Evolutionary conservation across 2,888 invertebrate species (phyloP), one percentile per base, ranked within the genome.

Genomic region (Watsonalla cultraria): DNA sequence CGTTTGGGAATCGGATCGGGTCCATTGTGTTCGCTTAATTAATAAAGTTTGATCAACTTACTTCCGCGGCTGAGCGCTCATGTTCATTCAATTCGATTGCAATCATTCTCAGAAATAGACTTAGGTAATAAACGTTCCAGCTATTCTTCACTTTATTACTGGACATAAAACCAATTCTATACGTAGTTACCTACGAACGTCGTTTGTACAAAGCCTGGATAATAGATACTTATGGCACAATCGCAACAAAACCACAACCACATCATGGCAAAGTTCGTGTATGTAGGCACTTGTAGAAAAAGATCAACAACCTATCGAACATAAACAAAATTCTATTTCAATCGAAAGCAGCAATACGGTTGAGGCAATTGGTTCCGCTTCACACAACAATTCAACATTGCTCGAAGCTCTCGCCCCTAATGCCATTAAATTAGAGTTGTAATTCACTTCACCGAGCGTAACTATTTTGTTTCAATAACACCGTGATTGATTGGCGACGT

Each of bases 401-500:
- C 51, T 55, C 52, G 54, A 56, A 59, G 60, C 60, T 66, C 61
- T 64, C 58, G 58, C 59, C 59, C 65, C 54, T 70, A 71, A 61
- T 68, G 65, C 73, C 62, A 71, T 68, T 68, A 70, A 70, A 76
- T 75, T 77, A 78, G 67, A 74, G 67, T 64, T 66, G 71, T 70
- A 72, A 71, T 74, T 78, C 70, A 70, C 59, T 68, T 66, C 51
- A 42, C 49, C 57, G 59, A 48, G 47, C 50, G 52, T 56, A 74
- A 71, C 72, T 60, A 60, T 56, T 54, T 62, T 72, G 76, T 81
- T 78, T 74, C 75, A 81, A 82, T 72, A 79, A 76, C 67, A 70
- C 72, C 63, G 68, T 76, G 81, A 84, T 82, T 81, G 81, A 83
- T 82, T 79, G 72, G 75, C 68, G 61, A 70, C 72, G 70, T 69